Conservation (phyloP, 30 jellyfish, hydroid and myxozoan species). For the Pseudorhiza aurosa region DNA sequence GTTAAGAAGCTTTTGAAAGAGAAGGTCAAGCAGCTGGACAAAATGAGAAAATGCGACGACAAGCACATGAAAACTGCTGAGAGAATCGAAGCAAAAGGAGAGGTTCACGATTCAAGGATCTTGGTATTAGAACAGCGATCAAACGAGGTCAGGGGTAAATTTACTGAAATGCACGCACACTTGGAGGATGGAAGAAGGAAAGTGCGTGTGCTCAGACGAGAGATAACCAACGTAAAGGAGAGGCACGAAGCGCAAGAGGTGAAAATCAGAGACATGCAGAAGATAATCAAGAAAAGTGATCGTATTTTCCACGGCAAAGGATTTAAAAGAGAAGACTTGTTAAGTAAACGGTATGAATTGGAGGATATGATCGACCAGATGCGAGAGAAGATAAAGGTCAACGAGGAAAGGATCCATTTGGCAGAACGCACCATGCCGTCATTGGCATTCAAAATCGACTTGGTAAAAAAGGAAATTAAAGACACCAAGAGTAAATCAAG, state of each 20-base stretch:
- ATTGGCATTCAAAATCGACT: conserved; percentile 22
- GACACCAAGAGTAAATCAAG: background rate
- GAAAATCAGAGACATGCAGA: conserved; percentile 4
- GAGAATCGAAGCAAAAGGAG: conserved; percentile 46
- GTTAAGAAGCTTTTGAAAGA: conserved; percentile 10
- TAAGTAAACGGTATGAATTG: conserved; percentile 10
- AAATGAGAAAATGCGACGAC: background rate
- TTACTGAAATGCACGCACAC: background rate
- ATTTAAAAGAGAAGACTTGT: background rate
- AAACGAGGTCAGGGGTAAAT: background rate
- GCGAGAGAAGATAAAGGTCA: conserved; percentile 12
- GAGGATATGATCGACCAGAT: conserved; percentile 29
- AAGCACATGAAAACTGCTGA: conserved; percentile 25
- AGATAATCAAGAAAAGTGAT: background rate
- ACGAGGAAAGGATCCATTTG: background rate
- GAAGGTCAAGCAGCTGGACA: background rate
- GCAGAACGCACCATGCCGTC: conserved; percentile 51
- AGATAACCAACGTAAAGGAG: background rate
- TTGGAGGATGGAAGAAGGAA: conserved; percentile 52
- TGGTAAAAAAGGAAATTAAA: conserved; percentile 6
- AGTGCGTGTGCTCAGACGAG: conserved; percentile 18
- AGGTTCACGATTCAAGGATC: conserved; percentile 45
- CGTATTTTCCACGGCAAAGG: background rate
- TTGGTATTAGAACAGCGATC: background rate
- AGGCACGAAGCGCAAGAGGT: background rate